Evolutionary conservation across 2,888 invertebrate species (phyloP), one percentile per base, ranked within the genome.

Genomic region (Escarpia spicata): DNA sequence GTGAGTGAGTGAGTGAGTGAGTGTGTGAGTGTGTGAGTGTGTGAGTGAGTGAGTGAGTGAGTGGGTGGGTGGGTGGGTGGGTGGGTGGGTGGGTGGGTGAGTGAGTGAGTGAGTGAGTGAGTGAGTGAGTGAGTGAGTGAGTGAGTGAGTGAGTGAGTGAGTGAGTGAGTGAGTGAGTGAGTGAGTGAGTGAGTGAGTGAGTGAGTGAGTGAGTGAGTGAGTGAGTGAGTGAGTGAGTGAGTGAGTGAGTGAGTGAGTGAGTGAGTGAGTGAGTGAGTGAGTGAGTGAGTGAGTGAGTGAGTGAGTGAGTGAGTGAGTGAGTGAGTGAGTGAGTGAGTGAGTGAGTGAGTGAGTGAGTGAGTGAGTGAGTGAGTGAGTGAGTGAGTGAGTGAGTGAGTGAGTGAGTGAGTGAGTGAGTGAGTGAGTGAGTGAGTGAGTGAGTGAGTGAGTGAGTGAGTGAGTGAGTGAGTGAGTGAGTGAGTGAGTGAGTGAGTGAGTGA

Each of bases 151-250:
- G 90, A 90, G 90, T 90, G 15, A 8, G 90, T 8, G 90, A 90
- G 15, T 15, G 10, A 10, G 90, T 90, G 8, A 89, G 89, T 89
- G 89, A 89, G 89, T 89, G 89, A 89, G 89, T 89, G 89, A 89
- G 89, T 89, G 89, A 89, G 89, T 89, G 89, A 89, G 0, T 1
- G 89, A 89, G 1, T 1, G 89, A 89, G 1, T 89, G 89, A 89
- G 89, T 89, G 89, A 89, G 93, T 93, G 91, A 93, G 91, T 93
- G 91, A 91, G 93, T 93, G 92, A 90, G 93, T 93, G 93, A 93
- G 93, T 93, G 91, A 93, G 93, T 93, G 93, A 91, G 93, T 93
- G 91, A 93, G 93, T 93, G 90, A 45, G 92, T 93, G 93, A 93
- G 90, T 93, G 91, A 91, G 90, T 91, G 37, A 90, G 90, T 90